Evolutionary conservation across 2,797 vertebrate species (phyloP).

Genomic region (Nannoperca obscura): DNA sequence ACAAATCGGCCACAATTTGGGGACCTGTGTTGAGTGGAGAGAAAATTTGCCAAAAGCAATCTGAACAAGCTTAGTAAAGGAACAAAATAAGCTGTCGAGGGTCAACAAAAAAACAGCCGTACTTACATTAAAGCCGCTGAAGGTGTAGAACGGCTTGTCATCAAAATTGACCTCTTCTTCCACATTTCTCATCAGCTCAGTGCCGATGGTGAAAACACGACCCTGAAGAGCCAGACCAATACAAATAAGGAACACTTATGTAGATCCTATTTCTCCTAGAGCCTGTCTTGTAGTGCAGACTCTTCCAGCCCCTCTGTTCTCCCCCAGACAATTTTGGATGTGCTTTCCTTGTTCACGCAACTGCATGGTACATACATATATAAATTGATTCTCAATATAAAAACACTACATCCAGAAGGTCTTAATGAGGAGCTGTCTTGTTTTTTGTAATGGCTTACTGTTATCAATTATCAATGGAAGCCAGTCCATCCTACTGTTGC

Average conservation of each 20-base stretch:
- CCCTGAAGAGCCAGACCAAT: slow-evolving; percentile 54
- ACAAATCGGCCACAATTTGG: slow-evolving; percentile 50
- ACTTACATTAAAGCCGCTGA: slow-evolving; percentile 83
- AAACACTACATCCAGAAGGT: not conserved
- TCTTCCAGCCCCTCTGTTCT: not conserved
- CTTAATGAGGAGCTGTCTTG: slow-evolving; percentile 6
- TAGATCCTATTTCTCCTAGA: not conserved
- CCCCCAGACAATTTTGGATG: not conserved
- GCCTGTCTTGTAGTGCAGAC: not conserved
- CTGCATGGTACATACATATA: not conserved
- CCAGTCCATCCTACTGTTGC: not conserved
- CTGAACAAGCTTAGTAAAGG: slow-evolving; percentile 19
- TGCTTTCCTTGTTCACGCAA: not conserved
- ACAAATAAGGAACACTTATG: slow-evolving; percentile 18
- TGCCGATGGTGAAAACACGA: slow-evolving; percentile 80
- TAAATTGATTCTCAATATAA: not conserved
- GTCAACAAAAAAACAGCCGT: not conserved
- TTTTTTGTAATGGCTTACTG: not conserved
- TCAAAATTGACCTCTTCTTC: slow-evolving; percentile 81
- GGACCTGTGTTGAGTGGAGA: slow-evolving; percentile 24
- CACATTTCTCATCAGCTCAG: slow-evolving; percentile 80
- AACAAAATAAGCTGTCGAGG: slow-evolving; percentile 20
- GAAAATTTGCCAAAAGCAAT: slow-evolving; percentile 24
- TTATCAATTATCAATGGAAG: slow-evolving; percentile 16
- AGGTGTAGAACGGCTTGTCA: slow-evolving; percentile 70